A percentile compares a stretch with the other conserved stretches of the same genome.
Evolutionary conservation across 2,888 invertebrate species (phyloP).

Genomic region (Cosmia pyralina): DNA sequence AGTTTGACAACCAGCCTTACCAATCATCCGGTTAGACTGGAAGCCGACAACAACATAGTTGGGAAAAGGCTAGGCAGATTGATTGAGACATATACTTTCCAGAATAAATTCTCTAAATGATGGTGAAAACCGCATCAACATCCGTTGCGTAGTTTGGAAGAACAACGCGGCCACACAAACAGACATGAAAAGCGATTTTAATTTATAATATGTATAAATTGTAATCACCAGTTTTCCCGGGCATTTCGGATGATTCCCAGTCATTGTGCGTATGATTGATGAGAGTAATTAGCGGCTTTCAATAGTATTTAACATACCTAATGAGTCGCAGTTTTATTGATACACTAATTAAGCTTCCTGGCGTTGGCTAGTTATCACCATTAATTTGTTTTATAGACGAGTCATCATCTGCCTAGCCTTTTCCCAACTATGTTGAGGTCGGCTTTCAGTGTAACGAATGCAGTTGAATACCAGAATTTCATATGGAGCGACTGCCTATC

Average conservation of each 20-base stretch:
- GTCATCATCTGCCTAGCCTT: background rate
- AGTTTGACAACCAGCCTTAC: too few species aligned
- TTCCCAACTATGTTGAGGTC: background rate
- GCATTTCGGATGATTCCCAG: conserved; percentile 54
- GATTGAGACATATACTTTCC: too few species aligned
- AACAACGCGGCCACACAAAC: background rate
- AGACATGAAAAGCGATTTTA: background rate
- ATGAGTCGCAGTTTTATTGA: conserved; percentile 52
- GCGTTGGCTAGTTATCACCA: background rate
- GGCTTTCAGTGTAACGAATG: too few species aligned
- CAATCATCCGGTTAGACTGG: too few species aligned
- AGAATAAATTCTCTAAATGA: background rate
- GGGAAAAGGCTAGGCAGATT: too few species aligned
- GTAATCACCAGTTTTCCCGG: conserved; percentile 50
- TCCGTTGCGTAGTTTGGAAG: background rate
- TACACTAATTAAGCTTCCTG: conserved; percentile 37
- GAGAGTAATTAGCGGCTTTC: conserved; percentile 57
- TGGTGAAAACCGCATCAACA: background rate
- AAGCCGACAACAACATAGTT: too few species aligned
- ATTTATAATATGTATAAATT: background rate
- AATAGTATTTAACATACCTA: conserved; percentile 50
- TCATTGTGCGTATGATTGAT: conserved; percentile 64
- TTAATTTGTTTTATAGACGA: background rate
- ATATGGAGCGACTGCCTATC: too few species aligned
- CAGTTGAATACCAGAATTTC: too few species aligned